phyloP scores from a whole-genome alignment of 2,888 invertebrate species.

The Drosophila demipolita region DNA sequence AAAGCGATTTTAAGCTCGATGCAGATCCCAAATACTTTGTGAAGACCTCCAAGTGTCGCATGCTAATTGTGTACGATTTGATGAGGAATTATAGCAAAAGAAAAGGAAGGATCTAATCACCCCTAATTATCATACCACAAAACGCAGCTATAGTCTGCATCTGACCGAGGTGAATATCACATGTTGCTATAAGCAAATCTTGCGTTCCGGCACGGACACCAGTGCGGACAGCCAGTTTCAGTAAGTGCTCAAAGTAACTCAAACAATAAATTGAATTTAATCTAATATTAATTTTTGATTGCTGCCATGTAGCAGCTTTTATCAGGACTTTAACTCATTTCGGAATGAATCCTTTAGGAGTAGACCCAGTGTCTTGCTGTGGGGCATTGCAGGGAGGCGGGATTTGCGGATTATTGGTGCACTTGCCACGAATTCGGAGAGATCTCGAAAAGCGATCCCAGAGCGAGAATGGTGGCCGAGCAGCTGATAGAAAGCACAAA shows the following conservation, averaged over 20 bases:
- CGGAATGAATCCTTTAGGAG: neutral
- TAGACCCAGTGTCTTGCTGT: conserved; percentile 88
- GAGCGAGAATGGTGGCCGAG: conserved; percentile 18
- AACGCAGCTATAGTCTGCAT: conserved; percentile 59
- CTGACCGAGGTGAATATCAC: conserved; percentile 59
- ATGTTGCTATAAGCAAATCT: conserved; percentile 80
- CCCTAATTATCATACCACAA: conserved; percentile 57
- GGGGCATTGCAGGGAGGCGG: conserved; percentile 90
- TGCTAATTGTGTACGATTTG: conserved; percentile 86
- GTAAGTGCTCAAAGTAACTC: conserved; percentile 41
- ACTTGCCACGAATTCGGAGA: conserved; percentile 85
- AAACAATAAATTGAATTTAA: neutral
- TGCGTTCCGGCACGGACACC: conserved; percentile 68
- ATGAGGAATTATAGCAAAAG: conserved; percentile 85
- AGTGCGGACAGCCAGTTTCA: conserved; percentile 67
- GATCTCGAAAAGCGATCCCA: conserved; percentile 8
- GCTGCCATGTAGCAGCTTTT: conserved; percentile 70
- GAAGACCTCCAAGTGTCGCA: conserved; percentile 87
- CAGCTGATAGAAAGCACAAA: conserved; percentile 70
- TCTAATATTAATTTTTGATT: conserved; percentile 52
- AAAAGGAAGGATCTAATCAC: conserved; percentile 66
- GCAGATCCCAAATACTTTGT: conserved; percentile 69
- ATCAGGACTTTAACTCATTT: conserved; percentile 54
- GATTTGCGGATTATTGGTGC: conserved; percentile 91
- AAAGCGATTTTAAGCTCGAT: neutral